Conservation (phyloP, 2,113 vertebrate genomes). For the Crotalus viridis region DNA sequence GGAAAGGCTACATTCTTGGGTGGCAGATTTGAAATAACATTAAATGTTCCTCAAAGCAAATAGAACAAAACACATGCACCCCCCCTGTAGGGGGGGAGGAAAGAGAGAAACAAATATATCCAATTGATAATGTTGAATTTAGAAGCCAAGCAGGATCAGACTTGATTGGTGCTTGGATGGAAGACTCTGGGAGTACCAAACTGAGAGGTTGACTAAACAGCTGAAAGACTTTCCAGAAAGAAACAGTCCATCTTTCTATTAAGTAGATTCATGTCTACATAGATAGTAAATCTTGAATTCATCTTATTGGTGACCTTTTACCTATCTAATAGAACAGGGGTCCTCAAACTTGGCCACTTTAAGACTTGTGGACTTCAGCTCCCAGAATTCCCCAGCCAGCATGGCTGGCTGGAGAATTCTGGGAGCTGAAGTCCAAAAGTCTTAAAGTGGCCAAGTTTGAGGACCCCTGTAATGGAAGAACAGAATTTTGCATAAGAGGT, state of each 20-base stretch:
- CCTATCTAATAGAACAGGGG: not conserved
- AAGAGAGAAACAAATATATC: not conserved
- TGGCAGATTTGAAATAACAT: not conserved
- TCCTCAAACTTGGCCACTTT: too few relatives aligned
- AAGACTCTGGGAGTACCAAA: not conserved
- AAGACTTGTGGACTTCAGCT: too few relatives aligned
- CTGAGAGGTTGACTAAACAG: not conserved
- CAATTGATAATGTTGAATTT: not conserved
- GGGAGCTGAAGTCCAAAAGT: too few relatives aligned
- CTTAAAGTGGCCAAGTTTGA: too few relatives aligned
- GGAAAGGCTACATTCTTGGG: not conserved
- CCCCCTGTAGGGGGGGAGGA: not conserved
- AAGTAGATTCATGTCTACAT: not conserved
- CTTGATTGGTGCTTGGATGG: not conserved
- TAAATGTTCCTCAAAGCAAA: not conserved
- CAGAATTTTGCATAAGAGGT: not conserved
- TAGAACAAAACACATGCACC: not conserved
- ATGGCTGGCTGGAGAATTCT: too few relatives aligned
- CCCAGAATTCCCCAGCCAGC: too few relatives aligned
- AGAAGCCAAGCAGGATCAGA: not conserved
- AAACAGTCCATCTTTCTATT: not conserved
- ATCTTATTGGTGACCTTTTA: not conserved
- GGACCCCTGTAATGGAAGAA: too few relatives aligned
- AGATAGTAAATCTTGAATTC: not conserved
- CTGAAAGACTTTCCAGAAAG: not conserved